Percentiles rank a stretch among this genome's conserved stretches.
Evolutionary conservation across 2,113 vertebrate species (phyloP).

Genomic region (Sylvia atricapilla): DNA sequence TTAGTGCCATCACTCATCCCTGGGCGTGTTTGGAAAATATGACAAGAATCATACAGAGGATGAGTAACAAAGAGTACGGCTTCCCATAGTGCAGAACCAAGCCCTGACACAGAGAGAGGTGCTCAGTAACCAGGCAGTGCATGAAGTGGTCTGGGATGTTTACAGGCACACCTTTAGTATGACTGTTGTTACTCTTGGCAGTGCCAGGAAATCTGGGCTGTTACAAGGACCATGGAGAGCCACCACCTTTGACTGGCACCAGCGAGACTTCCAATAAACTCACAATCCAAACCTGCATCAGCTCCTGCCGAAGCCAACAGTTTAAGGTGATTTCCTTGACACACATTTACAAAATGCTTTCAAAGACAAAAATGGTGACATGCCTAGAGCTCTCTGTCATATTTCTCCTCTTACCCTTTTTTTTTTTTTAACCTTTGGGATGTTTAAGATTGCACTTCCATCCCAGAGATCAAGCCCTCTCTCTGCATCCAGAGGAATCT

Average conservation of each 20-base stretch:
- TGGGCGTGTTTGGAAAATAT: not conserved
- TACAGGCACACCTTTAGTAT: not conserved
- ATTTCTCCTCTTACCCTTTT: not conserved
- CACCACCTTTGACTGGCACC: conserved; percentile 86
- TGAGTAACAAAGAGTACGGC: not conserved
- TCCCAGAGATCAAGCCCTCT: too few species aligned
- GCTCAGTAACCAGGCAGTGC: not conserved
- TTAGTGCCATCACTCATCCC: not conserved
- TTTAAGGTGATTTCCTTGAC: conserved; percentile 82
- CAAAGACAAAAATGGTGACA: not conserved
- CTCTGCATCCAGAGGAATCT: not conserved
- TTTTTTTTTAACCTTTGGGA: not conserved
- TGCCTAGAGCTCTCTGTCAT: not conserved
- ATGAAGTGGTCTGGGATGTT: not conserved
- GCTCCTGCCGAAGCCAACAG: conserved; percentile 88
- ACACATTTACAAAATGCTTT: not conserved
- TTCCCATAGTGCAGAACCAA: not conserved
- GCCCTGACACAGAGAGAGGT: not conserved
- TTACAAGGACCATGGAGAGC: conserved; percentile 93
- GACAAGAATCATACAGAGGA: not conserved
- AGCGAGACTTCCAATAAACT: conserved; percentile 93
- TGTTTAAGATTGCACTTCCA: not conserved
- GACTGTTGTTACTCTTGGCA: conserved; percentile 56
- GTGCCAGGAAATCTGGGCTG: conserved; percentile 97
- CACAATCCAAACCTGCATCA: conserved; percentile 94